Base-by-base conservation (phyloP, 2,113 vertebrate genomes). In the Meleagris gallopavo region DNA sequence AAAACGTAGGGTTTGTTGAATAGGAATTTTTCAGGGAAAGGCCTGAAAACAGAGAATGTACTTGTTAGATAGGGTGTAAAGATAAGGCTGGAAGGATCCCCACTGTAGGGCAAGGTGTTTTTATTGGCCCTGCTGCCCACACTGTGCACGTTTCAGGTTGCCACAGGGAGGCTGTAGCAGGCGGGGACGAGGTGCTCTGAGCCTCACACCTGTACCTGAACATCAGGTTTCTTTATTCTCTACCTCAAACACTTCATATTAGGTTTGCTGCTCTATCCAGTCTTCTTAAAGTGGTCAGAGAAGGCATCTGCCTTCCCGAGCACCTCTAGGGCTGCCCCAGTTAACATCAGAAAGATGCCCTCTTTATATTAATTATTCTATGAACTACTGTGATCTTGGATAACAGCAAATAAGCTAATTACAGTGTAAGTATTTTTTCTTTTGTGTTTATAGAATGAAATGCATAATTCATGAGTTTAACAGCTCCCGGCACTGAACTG, bases 171-270 rank as follows among this genome's bases (percentile, higher is more conserved):
- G 21, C 27, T 34, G 73, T 69, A n/a, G 7, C 13, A 17, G 36
- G 27, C 10, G 2, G 16, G 81, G 76, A 34, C 48, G 13, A 48
- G 21, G n/a, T 75, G 43, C 41, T 72, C 50, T 1, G 0, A 57
- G 34, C 15, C 90, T 46, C 61, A 36, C 12, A 2, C 16, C 16
- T 3, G 29, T 3, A 3, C 30, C 15, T 13, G 34, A 76, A 36
- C 86, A 40, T 8, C 58, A 60, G 77, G 2, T 45, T 82, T 25
- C 60, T 78, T 88, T 38, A 21, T 80, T 20, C 13, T 34, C 29
- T 54, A 6, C 9, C 69, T 58, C 2, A 0, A 50, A 25, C 2
- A 9, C 22, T 36, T 60, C 21, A 8, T 3, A 0, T 61, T 30
- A n/a, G 40, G 10, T 52, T 60, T 55, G 9, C 36, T 66, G 24